A percentile compares a stretch with the other conserved stretches of the same genome.
These are phyloP conservation scores for Xanthia togata DNA, from an alignment of 2,888 invertebrate species.

Conservation along the genomic window DNA sequence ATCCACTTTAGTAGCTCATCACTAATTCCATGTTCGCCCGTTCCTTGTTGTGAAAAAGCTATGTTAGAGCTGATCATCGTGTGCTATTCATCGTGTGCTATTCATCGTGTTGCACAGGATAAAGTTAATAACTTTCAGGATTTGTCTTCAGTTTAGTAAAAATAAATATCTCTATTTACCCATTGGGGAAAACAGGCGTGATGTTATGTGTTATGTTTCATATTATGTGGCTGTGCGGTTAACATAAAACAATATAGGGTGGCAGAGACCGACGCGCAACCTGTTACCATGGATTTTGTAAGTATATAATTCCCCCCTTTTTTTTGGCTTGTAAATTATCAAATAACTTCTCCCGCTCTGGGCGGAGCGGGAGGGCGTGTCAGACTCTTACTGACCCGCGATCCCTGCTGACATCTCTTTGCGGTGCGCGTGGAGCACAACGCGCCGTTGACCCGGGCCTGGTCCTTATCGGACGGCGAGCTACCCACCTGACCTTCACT, in stretches of 20 bases:
- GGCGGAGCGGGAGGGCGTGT: too few relatives aligned
- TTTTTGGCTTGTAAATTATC: too few relatives aligned
- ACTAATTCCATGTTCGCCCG: conserved; percentile 2
- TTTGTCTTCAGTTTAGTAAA: neutral
- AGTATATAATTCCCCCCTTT: too few relatives aligned
- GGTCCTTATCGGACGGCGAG: too few relatives aligned
- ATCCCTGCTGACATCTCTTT: too few relatives aligned
- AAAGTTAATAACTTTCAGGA: neutral
- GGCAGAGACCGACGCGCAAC: too few relatives aligned
- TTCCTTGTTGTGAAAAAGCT: neutral
- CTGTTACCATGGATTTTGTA: too few relatives aligned
- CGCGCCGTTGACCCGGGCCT: too few relatives aligned
- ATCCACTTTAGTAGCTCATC: conserved; percentile 18
- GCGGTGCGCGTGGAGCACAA: too few relatives aligned
- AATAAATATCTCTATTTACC: conserved; percentile 1
- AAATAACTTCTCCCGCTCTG: too few relatives aligned
- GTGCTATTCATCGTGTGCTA: conserved; percentile 7
- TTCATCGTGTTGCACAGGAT: conserved; percentile 3
- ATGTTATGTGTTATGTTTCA: neutral
- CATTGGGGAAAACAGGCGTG: neutral
- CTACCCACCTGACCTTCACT: too few relatives aligned
- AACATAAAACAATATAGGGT: neutral
- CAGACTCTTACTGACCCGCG: too few relatives aligned
- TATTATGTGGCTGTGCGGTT: neutral
- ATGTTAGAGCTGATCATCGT: neutral